Evolutionary conservation across 23 tunicate genomes (phyloP), one percentile per base, ranked within the genome.

Genomic region (Phallusia fumigata): DNA sequence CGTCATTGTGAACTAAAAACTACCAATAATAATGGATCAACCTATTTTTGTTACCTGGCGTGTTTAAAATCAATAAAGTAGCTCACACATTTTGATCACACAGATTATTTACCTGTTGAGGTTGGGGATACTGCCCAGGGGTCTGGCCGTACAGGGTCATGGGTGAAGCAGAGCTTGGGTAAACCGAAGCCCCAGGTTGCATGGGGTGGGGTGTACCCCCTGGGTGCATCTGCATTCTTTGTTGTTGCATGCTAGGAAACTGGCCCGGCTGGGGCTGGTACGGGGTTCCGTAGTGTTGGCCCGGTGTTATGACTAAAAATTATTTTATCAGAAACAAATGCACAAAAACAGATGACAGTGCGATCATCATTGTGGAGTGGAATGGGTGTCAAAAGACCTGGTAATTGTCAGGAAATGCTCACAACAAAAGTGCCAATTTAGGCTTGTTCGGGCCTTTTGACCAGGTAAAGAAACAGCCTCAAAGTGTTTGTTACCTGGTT

Each of bases 71-170:
- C n/a, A n/a, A n/a, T n/a, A n/a, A n/a, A n/a, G n/a, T n/a, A n/a
- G n/a, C n/a, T n/a, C n/a, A n/a, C n/a, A n/a, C n/a, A n/a, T n/a
- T n/a, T n/a, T n/a, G n/a, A n/a, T n/a, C n/a, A n/a, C n/a, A n/a
- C n/a, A n/a, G n/a, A n/a, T n/a, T 40, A 40, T 10, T 3, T 40
- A 40, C 47, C 47, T 40, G 77, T 74, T 32, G 36, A 2, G 34
- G 77, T 74, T 18, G 36, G 6, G 77, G 77, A 28, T 19, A 74
- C 13, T 58, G 69, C 13, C 69, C 69, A 34, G 80, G 80, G 15
- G 80, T 77, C 30, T 77, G 80, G 26, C 52, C 19, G 53, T 77
- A 77, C 5, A 53, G 53, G 47, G 53, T 30, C 80, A 77, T 77
- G 53, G 53, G 33, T 10, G 80, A 58, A 3, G 69, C 69, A 1